Conservation (phyloP, 2,797 vertebrate genomes). For the Megalops cyprinoides region DNA sequence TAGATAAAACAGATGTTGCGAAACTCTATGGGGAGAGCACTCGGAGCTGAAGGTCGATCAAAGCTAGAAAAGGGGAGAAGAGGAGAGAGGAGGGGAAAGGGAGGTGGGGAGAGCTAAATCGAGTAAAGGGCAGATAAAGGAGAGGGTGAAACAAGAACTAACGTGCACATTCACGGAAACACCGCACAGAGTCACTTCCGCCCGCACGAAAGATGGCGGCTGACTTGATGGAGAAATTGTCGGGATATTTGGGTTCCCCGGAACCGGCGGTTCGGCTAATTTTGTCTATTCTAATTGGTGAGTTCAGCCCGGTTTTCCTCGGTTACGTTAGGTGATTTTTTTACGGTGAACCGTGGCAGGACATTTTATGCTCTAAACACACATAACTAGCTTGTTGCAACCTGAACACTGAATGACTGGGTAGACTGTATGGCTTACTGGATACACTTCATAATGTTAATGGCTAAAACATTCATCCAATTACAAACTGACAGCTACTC, state of each 20-base stretch:
- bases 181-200: slow-evolving; percentile 68
- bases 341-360: neutral
- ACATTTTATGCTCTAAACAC: neutral
- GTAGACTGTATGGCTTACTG: neutral
- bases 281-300: slow-evolving; percentile 89
- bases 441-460: neutral
- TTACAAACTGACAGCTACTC: neutral
- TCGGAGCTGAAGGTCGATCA: neutral
- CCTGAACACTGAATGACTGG: no score
- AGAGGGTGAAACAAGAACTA: slow-evolving; percentile 23
- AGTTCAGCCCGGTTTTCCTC: slow-evolving; percentile 53
- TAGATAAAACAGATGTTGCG: slow-evolving; percentile 1
- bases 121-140: slow-evolving; percentile 32
- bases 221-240: slow-evolving; percentile 78
- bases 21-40: neutral
- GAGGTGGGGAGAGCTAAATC: neutral
- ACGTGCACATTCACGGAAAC: slow-evolving; percentile 52
- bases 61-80: slow-evolving; percentile 25
- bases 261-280: slow-evolving; percentile 92
- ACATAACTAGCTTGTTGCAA: no score
- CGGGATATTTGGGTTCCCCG: slow-evolving; percentile 86
- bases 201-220: slow-evolving; percentile 82
- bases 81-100: slow-evolving; percentile 33
- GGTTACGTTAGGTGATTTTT: neutral
- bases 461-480: neutral